Base-by-base conservation (phyloP, 1,140 invertebrate genomes). In the Lethocerus indicus region DNA sequence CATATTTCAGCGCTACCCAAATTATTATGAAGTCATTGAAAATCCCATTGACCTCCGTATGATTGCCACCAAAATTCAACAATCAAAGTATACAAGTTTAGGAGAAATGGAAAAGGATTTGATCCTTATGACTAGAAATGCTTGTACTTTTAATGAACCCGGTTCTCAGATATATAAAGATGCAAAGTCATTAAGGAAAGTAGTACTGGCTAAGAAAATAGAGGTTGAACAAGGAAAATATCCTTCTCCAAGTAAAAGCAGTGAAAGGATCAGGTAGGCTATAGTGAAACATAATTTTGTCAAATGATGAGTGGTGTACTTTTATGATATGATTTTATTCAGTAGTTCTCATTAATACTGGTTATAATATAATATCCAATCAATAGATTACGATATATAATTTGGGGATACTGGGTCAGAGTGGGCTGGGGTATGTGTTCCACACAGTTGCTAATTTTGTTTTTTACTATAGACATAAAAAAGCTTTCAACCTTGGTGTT, bases 161-260 rank as follows among this genome's bases (percentile, higher is more conserved):
- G 89, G 90, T 0, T 96, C 92, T 2, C 79, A 84, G 62, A 95
- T 98, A 56, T 97, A 96, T 61, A 95, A 92, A 66, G 88, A 95
- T 70, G 91, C 92, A 1, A 90, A 90, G 63, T 68, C 80, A 13
- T 63, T 96, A 37, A 87, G 87, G 60, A 91, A 88, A 70, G 63
- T 82, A 24, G 74, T 83, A 39, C 66, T 71, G 35, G 63, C 63
- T 2, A 75, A 78, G 47, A 79, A 75, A 54, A 63, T 68, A 52
- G 82, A 85, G 58, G 66, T 83, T 24, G 78, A 82, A 25, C 74
- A 78, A 54, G 68, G 71, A 1, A 68, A 69, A 36, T 51, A 21
- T 20, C 32, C 25, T 24, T 46, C 50, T 6, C 63, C 67, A 1
- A 61, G 66, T 0, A 74, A 73, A 61, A 67, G 65, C 0, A 75